Evolutionary conservation across 2,797 vertebrate species (phyloP).

Genomic region (Sphenodon punctatus): DNA sequence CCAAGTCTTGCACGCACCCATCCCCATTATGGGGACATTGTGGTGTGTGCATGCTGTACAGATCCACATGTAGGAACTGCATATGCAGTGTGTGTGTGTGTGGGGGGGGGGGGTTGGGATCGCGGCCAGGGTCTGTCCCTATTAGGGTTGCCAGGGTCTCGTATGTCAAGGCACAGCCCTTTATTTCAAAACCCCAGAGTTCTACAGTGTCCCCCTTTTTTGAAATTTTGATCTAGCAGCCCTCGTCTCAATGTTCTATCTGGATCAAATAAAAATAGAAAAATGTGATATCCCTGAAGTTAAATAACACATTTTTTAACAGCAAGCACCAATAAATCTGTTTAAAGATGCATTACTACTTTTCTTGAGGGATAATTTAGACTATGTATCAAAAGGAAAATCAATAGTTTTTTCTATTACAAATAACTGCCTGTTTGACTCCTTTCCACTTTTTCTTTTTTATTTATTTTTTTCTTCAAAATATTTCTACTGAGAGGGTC

Average conservation of each 20-base stretch:
- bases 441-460: conserved; percentile 75
- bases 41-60: too few species aligned
- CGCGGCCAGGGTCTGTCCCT: too few species aligned
- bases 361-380: conserved; percentile 83
- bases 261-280: conserved; percentile 67
- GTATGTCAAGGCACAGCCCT: too few species aligned
- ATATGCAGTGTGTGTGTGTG: too few species aligned
- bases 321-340: conserved; percentile 78
- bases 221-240: too few species aligned
- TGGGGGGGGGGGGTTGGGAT: too few species aligned
- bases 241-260: conserved; percentile 38
- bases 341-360: conserved; percentile 83
- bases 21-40: too few species aligned
- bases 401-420: conserved; percentile 83
- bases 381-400: conserved; percentile 83
- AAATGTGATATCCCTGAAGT: conserved; percentile 70
- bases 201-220: too few species aligned
- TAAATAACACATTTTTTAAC: conserved; percentile 75
- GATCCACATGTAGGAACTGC: too few species aligned
- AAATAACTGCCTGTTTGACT: conserved; percentile 80
- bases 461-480: conserved; percentile 75
- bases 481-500: conserved; percentile 60
- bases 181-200: too few species aligned
- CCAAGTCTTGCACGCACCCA: too few species aligned
- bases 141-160: too few species aligned